These are phyloP conservation scores for Climacteris rufus DNA, from an alignment of 2,113 vertebrate genomes.

Conservation along the genomic window DNA sequence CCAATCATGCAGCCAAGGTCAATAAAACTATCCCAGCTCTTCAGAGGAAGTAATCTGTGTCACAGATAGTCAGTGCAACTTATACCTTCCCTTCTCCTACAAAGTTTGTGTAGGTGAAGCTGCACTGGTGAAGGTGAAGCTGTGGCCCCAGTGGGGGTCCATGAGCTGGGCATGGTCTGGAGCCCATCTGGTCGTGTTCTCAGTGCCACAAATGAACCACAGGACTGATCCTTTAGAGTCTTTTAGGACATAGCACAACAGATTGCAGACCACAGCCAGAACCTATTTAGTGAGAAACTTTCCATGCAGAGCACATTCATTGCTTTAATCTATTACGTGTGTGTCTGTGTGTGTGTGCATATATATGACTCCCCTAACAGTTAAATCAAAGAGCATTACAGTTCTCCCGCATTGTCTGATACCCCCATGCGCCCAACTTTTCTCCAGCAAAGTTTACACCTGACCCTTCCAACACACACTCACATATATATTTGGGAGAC, in stretches of 20 bases:
- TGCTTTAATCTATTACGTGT: not conserved
- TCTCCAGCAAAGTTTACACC: not conserved
- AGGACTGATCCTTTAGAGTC: not conserved
- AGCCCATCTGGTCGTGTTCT: accelerated
- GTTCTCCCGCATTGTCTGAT: not conserved
- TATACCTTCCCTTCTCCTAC: not conserved
- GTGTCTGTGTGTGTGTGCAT: too few species aligned
- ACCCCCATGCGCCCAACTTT: not conserved
- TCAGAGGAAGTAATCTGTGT: not conserved
- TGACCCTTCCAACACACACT: not conserved
- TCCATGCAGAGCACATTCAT: not conserved
- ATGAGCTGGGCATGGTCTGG: not conserved
- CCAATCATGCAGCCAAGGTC: not conserved
- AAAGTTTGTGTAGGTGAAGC: not conserved
- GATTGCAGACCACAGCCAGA: not conserved
- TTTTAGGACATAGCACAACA: not conserved
- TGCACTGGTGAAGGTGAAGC: not conserved
- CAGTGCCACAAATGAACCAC: not conserved
- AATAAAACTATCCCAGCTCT: not conserved
- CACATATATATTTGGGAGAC: not conserved
- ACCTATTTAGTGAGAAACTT: not conserved
- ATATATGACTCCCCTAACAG: not conserved
- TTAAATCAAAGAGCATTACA: not conserved
- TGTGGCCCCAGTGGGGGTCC: accelerated
- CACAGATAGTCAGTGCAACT: not conserved